A percentile compares a stretch with the other conserved stretches of the same genome.
Conservation (phyloP, 2,888 invertebrate species). For the Caenorhabditis sulstoni region DNA sequence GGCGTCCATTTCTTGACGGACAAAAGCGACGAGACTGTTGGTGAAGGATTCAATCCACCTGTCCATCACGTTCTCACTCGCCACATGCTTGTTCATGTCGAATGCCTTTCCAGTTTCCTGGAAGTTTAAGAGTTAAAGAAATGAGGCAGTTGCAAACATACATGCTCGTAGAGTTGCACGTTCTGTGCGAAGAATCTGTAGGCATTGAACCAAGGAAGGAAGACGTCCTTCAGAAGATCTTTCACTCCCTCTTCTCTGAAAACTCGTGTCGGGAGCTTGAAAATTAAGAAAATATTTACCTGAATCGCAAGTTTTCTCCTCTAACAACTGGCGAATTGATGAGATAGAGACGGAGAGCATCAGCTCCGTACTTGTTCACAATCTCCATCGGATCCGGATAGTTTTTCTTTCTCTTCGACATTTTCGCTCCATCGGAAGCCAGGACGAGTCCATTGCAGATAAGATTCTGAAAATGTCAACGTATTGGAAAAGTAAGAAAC, state of each 20-base stretch:
- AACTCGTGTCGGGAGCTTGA: not conserved
- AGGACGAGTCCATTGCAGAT: conserved; percentile 96
- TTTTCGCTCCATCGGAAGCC: conserved; percentile 96
- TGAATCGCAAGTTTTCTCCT: conserved; percentile 93
- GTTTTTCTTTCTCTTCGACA: conserved; percentile 99
- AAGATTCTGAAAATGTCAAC: conserved; percentile 85
- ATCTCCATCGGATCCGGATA: conserved; percentile 95
- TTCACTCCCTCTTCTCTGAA: conserved; percentile 94
- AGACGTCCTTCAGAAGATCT: conserved; percentile 96
- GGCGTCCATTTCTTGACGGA: conserved; percentile 90
- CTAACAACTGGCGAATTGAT: conserved; percentile 98
- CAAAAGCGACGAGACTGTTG: conserved; percentile 91
- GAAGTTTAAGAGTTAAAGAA: conserved; percentile 29
- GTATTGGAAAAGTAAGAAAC: not conserved
- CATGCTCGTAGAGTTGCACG: conserved; percentile 87
- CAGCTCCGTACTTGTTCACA: conserved; percentile 94
- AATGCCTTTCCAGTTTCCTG: conserved; percentile 67
- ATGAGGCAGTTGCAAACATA: conserved; percentile 64
- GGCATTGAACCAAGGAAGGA: conserved; percentile 91
- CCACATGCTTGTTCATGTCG: conserved; percentile 56
- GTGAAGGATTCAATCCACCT: conserved; percentile 97
- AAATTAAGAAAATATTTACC: conserved; percentile 21
- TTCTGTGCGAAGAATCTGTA: conserved; percentile 93
- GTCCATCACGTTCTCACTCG: conserved; percentile 90
- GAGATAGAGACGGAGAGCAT: conserved; percentile 94